Evolutionary conservation across 1,140 invertebrate genomes (phyloP).

Genomic region (Pissodes strobi): DNA sequence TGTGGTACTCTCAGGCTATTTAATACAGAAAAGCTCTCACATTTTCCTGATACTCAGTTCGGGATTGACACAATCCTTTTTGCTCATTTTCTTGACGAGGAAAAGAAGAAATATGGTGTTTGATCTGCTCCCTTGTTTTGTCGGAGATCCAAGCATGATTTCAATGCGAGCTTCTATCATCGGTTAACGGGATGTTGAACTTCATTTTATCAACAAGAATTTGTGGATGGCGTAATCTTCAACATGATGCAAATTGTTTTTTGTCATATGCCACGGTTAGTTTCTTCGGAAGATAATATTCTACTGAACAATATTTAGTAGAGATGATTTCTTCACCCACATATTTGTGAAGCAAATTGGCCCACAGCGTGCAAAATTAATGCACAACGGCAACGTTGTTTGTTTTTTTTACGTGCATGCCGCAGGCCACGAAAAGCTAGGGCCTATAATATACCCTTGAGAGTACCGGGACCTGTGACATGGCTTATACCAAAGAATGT

Average conservation of each 20-base stretch:
- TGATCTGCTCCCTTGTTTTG: neutral
- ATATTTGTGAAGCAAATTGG: no score
- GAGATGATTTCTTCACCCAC: no score
- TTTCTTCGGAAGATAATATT: neutral
- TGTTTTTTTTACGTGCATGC: no score
- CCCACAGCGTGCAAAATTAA: no score
- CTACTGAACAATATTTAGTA: neutral
- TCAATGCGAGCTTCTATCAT: neutral
- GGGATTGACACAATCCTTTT: neutral
- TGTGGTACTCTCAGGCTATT: constrained; percentile 2
- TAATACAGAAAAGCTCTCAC: neutral
- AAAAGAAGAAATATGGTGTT: no score
- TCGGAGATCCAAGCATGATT: no score
- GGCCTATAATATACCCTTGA: no score
- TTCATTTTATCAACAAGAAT: constrained; percentile 22
- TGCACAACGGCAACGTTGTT: no score
- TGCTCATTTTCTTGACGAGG: constrained; percentile 11
- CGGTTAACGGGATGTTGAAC: neutral
- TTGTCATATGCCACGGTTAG: neutral
- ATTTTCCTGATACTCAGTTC: constrained; percentile 13
- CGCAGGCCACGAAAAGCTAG: no score
- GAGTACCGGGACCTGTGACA: no score
- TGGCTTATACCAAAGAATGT: no score
- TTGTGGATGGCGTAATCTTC: constrained; percentile 12
- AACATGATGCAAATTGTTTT: no score